Evolutionary conservation across 2,797 vertebrate genomes (phyloP).

Genomic region (Lateolabrax maculatus): DNA sequence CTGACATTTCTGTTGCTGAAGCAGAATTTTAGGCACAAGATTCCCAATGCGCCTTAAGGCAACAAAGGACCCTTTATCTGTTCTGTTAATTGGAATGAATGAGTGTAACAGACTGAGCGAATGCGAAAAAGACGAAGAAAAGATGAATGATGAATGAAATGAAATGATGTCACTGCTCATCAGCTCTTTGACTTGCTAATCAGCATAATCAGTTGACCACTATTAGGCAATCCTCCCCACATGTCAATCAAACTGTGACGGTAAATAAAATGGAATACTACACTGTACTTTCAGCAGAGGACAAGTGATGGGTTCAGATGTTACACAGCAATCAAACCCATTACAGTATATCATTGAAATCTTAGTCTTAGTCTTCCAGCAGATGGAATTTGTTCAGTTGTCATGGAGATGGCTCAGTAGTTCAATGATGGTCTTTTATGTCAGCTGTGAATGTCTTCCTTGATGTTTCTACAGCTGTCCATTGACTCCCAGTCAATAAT

Average conservation of each 20-base stretch:
- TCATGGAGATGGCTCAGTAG: constrained; percentile 10
- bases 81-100: constrained; percentile 29
- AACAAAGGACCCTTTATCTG: constrained; percentile 6
- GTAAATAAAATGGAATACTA: neutral
- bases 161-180: constrained; percentile 35
- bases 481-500: neutral
- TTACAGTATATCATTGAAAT: neutral
- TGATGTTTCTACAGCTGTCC: neutral
- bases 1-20: constrained; percentile 7
- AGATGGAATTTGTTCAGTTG: constrained; percentile 1
- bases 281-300: neutral
- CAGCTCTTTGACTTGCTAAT: constrained; percentile 31
- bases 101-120: neutral
- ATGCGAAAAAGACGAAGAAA: constrained; percentile 12
- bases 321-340: neutral
- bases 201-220: constrained; percentile 33
- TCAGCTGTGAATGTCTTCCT: neutral
- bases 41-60: constrained; percentile 3
- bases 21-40: neutral
- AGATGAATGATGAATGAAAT: neutral
- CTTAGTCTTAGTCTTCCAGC: neutral
- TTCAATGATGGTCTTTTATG: neutral
- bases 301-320: neutral
- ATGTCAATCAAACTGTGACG: constrained; percentile 41
- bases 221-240: constrained; percentile 27